phyloP scores from a whole-genome alignment of 1,140 invertebrate species.

The Phortica variegata region DNA sequence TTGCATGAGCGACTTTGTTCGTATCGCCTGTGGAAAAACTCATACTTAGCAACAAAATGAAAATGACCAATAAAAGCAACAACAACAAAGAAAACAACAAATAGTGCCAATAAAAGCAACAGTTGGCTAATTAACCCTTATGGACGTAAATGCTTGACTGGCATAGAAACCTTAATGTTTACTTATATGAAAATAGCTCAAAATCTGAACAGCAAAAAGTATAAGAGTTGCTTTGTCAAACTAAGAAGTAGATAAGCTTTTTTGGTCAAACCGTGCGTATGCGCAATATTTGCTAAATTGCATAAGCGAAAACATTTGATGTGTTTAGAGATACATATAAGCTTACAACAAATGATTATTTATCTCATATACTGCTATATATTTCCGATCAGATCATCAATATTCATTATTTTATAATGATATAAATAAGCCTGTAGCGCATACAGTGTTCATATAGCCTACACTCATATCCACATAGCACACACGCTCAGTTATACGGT shows the following conservation, averaged over 20 bases:
- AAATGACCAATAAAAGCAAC: not conserved
- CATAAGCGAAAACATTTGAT: slow-evolving; percentile 10
- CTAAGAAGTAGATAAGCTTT: not conserved
- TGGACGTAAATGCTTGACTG: slow-evolving; percentile 22
- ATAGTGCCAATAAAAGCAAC: not conserved
- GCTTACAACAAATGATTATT: too few relatives aligned
- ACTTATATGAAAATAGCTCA: too few relatives aligned
- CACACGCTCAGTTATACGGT: too few relatives aligned
- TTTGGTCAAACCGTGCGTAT: slow-evolving; percentile 29
- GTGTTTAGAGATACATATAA: too few relatives aligned
- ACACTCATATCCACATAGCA: too few relatives aligned
- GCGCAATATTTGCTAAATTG: slow-evolving; percentile 20
- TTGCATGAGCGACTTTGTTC: slow-evolving; percentile 16
- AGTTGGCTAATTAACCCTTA: slow-evolving; percentile 12
- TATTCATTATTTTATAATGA: too few relatives aligned
- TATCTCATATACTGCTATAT: too few relatives aligned
- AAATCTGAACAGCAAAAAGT: slow-evolving; percentile 15
- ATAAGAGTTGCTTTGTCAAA: slow-evolving; percentile 4
- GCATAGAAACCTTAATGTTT: slow-evolving; percentile 50
- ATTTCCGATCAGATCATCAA: too few relatives aligned
- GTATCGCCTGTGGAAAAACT: too few relatives aligned
- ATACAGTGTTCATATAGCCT: too few relatives aligned
- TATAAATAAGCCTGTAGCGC: too few relatives aligned
- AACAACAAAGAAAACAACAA: slow-evolving; percentile 14
- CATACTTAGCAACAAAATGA: not conserved